Evolutionary conservation across 2,797 vertebrate genomes (phyloP).

Genomic region (Falco novaeseelandiae): DNA sequence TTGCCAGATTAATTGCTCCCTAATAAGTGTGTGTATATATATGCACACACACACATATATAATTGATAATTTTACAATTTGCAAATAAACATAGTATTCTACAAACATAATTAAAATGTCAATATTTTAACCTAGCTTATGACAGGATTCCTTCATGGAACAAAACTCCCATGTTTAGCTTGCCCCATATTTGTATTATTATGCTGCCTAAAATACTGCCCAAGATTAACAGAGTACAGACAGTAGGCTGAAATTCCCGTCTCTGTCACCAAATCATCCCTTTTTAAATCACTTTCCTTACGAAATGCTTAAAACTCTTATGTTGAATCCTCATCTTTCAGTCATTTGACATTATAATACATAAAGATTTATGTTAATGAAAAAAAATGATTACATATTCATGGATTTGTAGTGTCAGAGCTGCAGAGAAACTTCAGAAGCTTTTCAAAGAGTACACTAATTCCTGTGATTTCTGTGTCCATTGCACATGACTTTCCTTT

Average conservation of each 20-base stretch:
- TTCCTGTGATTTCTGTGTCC: neutral
- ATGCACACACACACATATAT: too few relatives aligned
- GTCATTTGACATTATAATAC: neutral
- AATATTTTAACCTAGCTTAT: neutral
- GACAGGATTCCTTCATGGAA: neutral
- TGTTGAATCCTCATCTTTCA: neutral
- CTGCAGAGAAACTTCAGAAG: neutral
- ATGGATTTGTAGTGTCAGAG: neutral
- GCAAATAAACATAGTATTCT: neutral
- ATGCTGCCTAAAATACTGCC: neutral
- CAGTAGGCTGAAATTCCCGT: neutral
- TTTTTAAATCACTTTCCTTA: neutral
- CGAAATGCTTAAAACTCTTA: neutral
- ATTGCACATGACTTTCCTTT: neutral
- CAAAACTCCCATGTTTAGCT: neutral
- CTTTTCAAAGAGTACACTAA: neutral
- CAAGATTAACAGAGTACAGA: neutral
- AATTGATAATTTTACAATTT: neutral
- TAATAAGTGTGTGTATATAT: neutral
- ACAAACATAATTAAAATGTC: neutral
- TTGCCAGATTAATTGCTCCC: neutral
- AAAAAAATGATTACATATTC: neutral
- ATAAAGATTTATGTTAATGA: constrained; percentile 35
- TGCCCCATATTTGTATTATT: neutral
- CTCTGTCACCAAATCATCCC: neutral